Evolutionary conservation across 1,140 invertebrate species (phyloP).

Genomic region (Kradibia gibbosae): DNA sequence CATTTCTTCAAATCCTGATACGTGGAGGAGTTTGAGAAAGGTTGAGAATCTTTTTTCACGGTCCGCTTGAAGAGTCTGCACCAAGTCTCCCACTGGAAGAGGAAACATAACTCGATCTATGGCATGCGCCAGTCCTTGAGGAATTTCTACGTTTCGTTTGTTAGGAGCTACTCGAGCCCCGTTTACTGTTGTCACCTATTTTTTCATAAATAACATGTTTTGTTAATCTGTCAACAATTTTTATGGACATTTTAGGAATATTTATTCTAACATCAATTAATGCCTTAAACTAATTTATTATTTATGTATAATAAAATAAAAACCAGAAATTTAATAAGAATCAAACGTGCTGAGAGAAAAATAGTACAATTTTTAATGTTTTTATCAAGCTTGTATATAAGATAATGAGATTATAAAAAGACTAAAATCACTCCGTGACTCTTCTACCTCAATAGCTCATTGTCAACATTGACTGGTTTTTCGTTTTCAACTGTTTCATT

Average conservation of each 20-base stretch:
- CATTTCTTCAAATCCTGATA: conserved; percentile 82
- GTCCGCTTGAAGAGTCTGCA: conserved; percentile 87
- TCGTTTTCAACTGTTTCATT: neutral
- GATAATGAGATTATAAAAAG: neutral
- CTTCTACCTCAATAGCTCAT: neutral
- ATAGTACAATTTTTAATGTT: neutral
- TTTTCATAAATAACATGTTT: neutral
- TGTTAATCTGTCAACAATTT: neutral
- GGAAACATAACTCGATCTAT: conserved; percentile 92
- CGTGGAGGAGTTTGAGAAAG: conserved; percentile 83
- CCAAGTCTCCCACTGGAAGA: conserved; percentile 85
- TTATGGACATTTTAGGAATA: neutral
- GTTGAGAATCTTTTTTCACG: conserved; percentile 84
- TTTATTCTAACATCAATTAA: too few relatives aligned
- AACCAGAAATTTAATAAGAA: neutral
- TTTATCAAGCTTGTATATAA: neutral
- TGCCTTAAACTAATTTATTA: neutral
- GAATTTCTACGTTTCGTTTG: conserved; percentile 86
- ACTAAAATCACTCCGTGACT: neutral
- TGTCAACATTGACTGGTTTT: neutral
- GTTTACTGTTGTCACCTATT: conserved; percentile 85
- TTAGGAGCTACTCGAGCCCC: conserved; percentile 84
- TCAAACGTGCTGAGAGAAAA: neutral
- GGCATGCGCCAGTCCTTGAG: conserved; percentile 88
- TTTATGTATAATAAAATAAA: neutral